Base-by-base conservation (phyloP, 2,113 vertebrate genomes). In the Epinephelus moara region DNA sequence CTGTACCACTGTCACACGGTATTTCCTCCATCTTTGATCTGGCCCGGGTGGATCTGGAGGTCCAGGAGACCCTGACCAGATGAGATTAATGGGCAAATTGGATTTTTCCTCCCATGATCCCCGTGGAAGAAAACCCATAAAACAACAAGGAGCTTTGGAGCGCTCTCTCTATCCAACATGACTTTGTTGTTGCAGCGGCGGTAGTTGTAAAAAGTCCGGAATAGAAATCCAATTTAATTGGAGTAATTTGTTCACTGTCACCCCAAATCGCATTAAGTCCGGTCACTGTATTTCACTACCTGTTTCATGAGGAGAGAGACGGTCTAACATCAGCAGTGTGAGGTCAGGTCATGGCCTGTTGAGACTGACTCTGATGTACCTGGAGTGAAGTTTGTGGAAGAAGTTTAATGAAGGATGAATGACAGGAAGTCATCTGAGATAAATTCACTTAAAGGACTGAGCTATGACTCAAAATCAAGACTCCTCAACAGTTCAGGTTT, bases 11-110 rank as follows among this genome's bases (percentile, higher is more conserved):
- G 94, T 95, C 93, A 86, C 80, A 55, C n/a, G 6, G 47, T 1
- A 87, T 95, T 93, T 94, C 87, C 91, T 86, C 75, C 42, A 91
- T 81, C 94, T 95, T 95, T 95, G 93, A 95, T 95, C 94, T 85
- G 67, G 30, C 52, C 66, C 61, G 33, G 73, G 87, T 87, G 88
- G 53, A 86, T 90, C 49, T 80, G 82, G 80, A 90, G 88, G 82
- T 87, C 89, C 80, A 47, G 45, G 63, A 80, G 86, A 87, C 75
- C 63, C 88, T 53, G 88, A 88, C 60, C 89, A 91, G 76, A 93
- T 86, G 78, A 91, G 93, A 93, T 93, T 92, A 93, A 90, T 90
- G 85, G 64, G 49, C 82, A 88, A 91, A 91, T 92, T 90, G 90
- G 90, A 93, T 88, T 92, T 85, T 75, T 66, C 62, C 73, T 88